A percentile compares a stretch with the other conserved stretches of the same genome.
Evolutionary conservation across 2,888 invertebrate genomes (phyloP).

Genomic region (Drosophila lutescens): DNA sequence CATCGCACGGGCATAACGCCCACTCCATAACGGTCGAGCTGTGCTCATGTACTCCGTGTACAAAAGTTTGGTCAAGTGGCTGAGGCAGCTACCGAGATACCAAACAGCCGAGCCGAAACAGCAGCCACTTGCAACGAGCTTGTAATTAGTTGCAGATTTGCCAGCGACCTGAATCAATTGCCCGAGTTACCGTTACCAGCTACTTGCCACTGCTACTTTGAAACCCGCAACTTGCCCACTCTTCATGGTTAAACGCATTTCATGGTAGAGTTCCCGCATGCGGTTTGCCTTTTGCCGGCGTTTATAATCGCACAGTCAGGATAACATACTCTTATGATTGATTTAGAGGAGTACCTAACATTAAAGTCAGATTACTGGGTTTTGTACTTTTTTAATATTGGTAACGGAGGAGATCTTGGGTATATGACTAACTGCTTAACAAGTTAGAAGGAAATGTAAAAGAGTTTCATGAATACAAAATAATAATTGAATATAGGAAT

Average conservation of each 20-base stretch:
- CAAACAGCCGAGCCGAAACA: constrained; percentile 5
- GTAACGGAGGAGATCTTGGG: no score
- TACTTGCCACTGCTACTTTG: not conserved
- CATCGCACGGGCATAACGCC: constrained; percentile 48
- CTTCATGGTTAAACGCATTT: constrained; percentile 50
- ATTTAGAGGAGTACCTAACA: not conserved
- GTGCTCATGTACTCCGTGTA: not conserved
- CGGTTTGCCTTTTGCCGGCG: constrained; percentile 12
- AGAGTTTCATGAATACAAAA: no score
- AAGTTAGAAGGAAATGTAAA: not conserved
- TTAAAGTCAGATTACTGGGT: no score
- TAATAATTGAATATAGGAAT: no score
- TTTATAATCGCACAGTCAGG: constrained; percentile 29
- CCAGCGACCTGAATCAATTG: constrained; percentile 64
- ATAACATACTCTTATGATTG: constrained; percentile 2
- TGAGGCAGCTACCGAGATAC: constrained; percentile 18
- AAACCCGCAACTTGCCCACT: constrained; percentile 5
- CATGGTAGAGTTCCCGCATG: constrained; percentile 40
- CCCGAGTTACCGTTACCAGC: constrained; percentile 46
- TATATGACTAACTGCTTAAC: not conserved
- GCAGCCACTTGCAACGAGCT: no score
- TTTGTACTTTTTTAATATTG: no score
- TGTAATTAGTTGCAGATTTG: constrained; percentile 57
- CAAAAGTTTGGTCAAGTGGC: constrained; percentile 20
- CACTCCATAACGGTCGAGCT: constrained; percentile 41